Base-by-base conservation (phyloP, 2,113 vertebrate species). In the Ochotona princeps region DNA sequence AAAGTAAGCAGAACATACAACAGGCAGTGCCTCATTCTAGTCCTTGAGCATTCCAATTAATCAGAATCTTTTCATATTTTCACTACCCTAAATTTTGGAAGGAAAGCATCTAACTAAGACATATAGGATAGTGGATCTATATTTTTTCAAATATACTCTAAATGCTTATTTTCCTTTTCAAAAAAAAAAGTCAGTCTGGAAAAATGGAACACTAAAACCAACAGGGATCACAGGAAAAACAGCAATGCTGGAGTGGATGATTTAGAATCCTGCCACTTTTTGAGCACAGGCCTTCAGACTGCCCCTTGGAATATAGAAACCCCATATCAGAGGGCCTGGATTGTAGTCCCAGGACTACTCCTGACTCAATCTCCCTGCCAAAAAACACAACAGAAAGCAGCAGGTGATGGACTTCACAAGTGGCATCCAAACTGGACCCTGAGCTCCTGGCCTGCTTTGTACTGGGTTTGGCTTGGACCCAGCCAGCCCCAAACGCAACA, bases 141-240 rank as follows among this genome's bases (percentile, higher is more conserved):
- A 57, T 75, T 90, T 87, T 86, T 70, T 87, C 54, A 87, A 65
- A 90, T 90, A 91, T 8, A 89, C 1, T 73, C 51, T 70, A 66
- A 79, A 78, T 14, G 44, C 60, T 65, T 65, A 26, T 65, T 60
- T 67, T 17, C 61, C 63, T 35, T 89, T 47, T 47, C 20, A 44
- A 93, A 91, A 92, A 78, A 90, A 63, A 47, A n/a, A n/a, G n/a
- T n/a, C 30, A 73, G 81, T 81, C 44, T 84, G 20, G 18, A 84
- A 94, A 44, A 92, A 75, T n/a, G 21, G 51, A 12, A 79, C 21
- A 38, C 21, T 76, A 49, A 61, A 88, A 70, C 54, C 30, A 63
- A 57, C 4, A 87, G 32, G 49, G 35, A 57, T 93, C 20, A 69
- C 25, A 44, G 25, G 13, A 81, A 94, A 86, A 74, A 47, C 0